Percentiles rank a stretch among this genome's conserved stretches.
These are phyloP conservation scores for Tetheella fluctuosa DNA, from an alignment of 2,888 invertebrate genomes.

Conservation along the genomic window DNA sequence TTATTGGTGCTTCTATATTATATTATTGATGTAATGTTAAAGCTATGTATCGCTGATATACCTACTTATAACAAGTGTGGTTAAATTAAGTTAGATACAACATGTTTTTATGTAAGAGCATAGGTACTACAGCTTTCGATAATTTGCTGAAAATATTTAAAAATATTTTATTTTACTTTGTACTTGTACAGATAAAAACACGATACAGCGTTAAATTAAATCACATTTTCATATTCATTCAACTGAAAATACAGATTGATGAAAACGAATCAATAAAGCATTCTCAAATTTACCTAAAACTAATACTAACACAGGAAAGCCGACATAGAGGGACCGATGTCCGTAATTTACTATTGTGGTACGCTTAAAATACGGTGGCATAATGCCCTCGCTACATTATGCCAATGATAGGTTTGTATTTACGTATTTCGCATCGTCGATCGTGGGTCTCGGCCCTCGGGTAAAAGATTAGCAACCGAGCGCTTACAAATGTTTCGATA, in stretches of 20 bases:
- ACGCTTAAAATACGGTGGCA: constrained; percentile 6
- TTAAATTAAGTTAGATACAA: too few relatives aligned
- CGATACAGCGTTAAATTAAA: too few relatives aligned
- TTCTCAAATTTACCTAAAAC: not conserved
- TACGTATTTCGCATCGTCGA: constrained; percentile 3
- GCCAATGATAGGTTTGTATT: constrained; percentile 11
- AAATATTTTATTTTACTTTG: too few relatives aligned
- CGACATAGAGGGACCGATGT: not conserved
- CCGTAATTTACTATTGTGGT: constrained; percentile 5
- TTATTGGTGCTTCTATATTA: too few relatives aligned
- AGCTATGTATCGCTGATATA: too few relatives aligned
- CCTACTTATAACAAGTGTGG: too few relatives aligned
- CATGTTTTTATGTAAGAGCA: too few relatives aligned
- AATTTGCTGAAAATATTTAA: too few relatives aligned
- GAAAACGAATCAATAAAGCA: not conserved
- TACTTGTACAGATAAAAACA: too few relatives aligned
- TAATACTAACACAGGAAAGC: not conserved
- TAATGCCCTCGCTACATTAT: constrained; percentile 9
- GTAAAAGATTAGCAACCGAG: constrained; percentile 1
- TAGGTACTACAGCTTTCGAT: too few relatives aligned
- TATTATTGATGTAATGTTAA: too few relatives aligned
- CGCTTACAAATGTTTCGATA: not conserved
- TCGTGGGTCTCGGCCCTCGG: not conserved
- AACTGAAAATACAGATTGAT: not conserved
- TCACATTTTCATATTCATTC: not conserved